Percentiles rank a stretch among this genome's conserved stretches.
These are phyloP conservation scores for Samia ricini DNA, from an alignment of 1,140 invertebrate genomes.

Conservation along the genomic window DNA sequence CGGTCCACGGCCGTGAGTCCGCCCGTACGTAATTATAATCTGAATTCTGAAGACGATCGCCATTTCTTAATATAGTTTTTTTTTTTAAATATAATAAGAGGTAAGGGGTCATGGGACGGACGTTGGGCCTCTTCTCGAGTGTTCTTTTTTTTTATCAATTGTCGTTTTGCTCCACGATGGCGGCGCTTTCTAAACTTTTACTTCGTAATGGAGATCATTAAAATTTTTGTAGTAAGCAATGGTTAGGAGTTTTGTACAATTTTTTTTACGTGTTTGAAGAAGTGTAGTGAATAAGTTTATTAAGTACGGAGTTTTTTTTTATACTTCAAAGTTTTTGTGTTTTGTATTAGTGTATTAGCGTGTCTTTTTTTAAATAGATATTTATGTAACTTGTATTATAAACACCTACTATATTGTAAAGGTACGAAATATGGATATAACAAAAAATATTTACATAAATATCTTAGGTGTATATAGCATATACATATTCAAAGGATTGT, in stretches of 20 bases:
- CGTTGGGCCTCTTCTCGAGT: constrained; percentile 8
- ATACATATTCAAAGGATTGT: too few relatives aligned
- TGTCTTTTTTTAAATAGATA: too few relatives aligned
- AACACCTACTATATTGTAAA: too few relatives aligned
- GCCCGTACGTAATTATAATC: constrained; percentile 54
- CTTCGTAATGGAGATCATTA: constrained; percentile 36
- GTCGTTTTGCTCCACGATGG: constrained; percentile 42
- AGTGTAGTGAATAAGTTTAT: background rate
- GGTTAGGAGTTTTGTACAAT: constrained; percentile 29
- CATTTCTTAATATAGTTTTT: constrained; percentile 46
- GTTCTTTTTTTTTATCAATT: constrained; percentile 48
- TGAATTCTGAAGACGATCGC: constrained; percentile 46
- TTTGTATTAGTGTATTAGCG: too few relatives aligned
- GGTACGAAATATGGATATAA: too few relatives aligned
- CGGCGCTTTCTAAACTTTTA: constrained; percentile 59
- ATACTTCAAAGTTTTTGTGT: too few relatives aligned
- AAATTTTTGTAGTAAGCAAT: constrained; percentile 24
- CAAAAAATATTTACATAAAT: too few relatives aligned
- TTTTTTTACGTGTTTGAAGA: constrained; percentile 10
- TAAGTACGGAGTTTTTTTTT: background rate
- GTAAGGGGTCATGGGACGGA: constrained; percentile 50
- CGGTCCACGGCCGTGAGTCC: constrained; percentile 47
- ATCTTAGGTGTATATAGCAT: too few relatives aligned
- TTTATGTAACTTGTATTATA: too few relatives aligned
- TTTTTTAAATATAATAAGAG: constrained; percentile 30